A percentile compares a stretch with the other conserved stretches of the same genome.
phyloP scores from a whole-genome alignment of 1,140 invertebrate genomes.

The Eurytemora carolleeae region DNA sequence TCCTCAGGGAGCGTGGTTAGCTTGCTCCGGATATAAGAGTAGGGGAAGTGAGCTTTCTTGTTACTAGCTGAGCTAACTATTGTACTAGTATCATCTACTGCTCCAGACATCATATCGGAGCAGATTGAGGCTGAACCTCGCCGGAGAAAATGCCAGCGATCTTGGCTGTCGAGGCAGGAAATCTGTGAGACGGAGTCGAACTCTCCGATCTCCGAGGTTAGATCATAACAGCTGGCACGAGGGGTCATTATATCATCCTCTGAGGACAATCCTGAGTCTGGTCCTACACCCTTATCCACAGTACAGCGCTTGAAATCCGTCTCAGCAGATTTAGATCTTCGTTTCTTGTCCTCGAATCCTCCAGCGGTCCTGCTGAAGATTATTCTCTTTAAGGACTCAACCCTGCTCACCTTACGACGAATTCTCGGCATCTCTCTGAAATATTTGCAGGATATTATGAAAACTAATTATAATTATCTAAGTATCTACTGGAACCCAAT shows the following conservation, averaged over 20 bases:
- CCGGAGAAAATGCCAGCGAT: not conserved
- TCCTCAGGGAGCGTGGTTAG: constrained; percentile 22
- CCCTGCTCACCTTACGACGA: not conserved
- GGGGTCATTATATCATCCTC: not conserved
- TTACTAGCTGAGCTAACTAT: not conserved
- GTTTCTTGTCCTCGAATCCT: not conserved
- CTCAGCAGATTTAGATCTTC: not conserved
- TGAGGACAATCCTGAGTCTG: not conserved
- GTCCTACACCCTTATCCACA: not conserved
- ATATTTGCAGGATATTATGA: not conserved
- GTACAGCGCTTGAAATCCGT: not conserved
- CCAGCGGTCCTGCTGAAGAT: not conserved
- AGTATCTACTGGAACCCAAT: no score
- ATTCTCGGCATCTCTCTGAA: not conserved
- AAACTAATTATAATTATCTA: not conserved
- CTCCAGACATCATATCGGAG: not conserved
- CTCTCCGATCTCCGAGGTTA: not conserved
- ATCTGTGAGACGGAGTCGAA: not conserved
- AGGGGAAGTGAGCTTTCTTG: constrained; percentile 19
- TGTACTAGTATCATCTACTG: not conserved
- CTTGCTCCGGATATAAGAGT: constrained; percentile 20
- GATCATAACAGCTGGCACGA: not conserved
- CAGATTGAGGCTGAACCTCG: not conserved
- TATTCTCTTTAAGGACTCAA: not conserved
- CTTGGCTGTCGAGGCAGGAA: not conserved